Base-by-base conservation (phyloP, 2,113 vertebrate genomes). In the Pollachius pollachius region DNA sequence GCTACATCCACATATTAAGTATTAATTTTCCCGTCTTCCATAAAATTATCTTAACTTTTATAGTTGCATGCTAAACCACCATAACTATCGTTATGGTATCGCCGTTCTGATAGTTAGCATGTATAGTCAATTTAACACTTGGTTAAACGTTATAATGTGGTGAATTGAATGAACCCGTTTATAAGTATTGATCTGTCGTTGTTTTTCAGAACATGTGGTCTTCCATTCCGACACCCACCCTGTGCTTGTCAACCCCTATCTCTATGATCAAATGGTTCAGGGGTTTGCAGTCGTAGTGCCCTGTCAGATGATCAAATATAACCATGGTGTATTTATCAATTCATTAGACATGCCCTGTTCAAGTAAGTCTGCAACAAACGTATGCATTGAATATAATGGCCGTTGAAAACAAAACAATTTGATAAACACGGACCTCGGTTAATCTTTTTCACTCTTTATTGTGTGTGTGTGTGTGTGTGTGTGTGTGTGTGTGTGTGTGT, bases 191-290 rank as follows among this genome's bases (percentile, higher is more conserved):
- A 5, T 34, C 30, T 34, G 30, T 62, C 23, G 12, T 27, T 30
- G 3, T 23, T 16, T 60, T 73, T 23, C 15, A 76, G 62, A 72
- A 64, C 15, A 74, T 81, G 82, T 81, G 75, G 81, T 75, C 16
- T 0, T 59, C 62, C 9, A 23, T 72, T 63, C 8, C 71, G 16
- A 6, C 74, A 21, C 81, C 77, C 5, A 23, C 0, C 34, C 7
- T 41, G 17, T 64, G 63, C 1, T 18, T 34, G 15, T 5, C 1
- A 5, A 61, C 23, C 15, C 30, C 62, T 64, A 64, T 64, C 13
- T 0, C 11, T 64, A 3, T 66, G 41, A 12, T 18, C 11, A 41
- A 8, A n/a, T 3, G 2, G 7, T 17, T 12, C 18, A 18, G 5
- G 63, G 17, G 11, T 41, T 5, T 68, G 11, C n/a, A 11, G 54